Evolutionary conservation across 2,888 invertebrate genomes (phyloP).

Genomic region (Dendrolimus pini): DNA sequence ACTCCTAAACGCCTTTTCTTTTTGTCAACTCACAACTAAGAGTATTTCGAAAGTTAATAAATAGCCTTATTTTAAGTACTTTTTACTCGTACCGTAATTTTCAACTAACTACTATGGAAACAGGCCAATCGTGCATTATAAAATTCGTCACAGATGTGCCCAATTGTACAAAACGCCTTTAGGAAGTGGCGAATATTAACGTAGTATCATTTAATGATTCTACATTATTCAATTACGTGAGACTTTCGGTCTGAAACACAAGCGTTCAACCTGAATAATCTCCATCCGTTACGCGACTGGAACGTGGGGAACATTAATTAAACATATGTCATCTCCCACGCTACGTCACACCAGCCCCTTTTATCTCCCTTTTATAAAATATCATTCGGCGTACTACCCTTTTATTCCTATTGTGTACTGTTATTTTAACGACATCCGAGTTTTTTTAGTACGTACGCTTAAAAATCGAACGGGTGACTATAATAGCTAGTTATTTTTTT

Average conservation of each 20-base stretch:
- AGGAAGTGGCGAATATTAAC: too few relatives aligned
- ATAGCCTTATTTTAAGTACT: too few relatives aligned
- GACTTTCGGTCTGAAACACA: slow-evolving; percentile 14
- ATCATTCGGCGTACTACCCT: slow-evolving; percentile 23
- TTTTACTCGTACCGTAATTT: too few relatives aligned
- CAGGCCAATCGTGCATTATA: too few relatives aligned
- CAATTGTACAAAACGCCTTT: too few relatives aligned
- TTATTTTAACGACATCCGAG: slow-evolving; percentile 6
- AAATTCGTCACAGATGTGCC: too few relatives aligned
- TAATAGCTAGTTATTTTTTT: not conserved
- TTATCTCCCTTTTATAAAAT: slow-evolving; percentile 34
- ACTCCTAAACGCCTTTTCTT: too few relatives aligned
- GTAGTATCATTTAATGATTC: too few relatives aligned
- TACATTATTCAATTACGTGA: too few relatives aligned
- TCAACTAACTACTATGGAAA: too few relatives aligned
- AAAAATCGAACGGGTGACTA: slow-evolving; percentile 2
- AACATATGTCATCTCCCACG: slow-evolving; percentile 49
- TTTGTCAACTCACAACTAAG: too few relatives aligned
- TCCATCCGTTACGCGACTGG: slow-evolving; percentile 27
- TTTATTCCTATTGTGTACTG: slow-evolving; percentile 21
- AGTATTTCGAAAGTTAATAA: too few relatives aligned
- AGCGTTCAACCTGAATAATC: slow-evolving; percentile 34
- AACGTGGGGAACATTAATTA: slow-evolving; percentile 43
- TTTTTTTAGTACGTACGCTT: not conserved
- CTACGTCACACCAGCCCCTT: slow-evolving; percentile 21